A percentile compares a stretch with the other conserved stretches of the same genome.
Evolutionary conservation across 2,113 vertebrate genomes (phyloP).

Genomic region (Dicrurus megarhynchus): DNA sequence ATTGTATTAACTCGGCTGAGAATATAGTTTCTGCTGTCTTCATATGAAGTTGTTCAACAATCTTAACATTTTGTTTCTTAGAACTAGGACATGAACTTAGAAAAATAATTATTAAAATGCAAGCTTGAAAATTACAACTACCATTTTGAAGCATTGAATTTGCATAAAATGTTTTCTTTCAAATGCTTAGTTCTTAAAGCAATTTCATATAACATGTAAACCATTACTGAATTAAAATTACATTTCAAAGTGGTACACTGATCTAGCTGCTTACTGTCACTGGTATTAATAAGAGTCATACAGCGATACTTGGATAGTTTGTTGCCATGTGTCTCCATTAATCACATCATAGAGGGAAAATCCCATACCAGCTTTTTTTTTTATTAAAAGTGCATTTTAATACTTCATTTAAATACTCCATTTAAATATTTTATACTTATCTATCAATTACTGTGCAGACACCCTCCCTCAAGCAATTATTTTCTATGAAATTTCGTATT

Average conservation of each 20-base stretch:
- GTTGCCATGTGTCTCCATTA: background rate
- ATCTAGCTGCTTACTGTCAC: background rate
- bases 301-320: background rate
- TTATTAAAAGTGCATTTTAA: background rate
- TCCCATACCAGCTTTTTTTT: background rate
- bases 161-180: background rate
- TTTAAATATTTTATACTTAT: constrained; percentile 8
- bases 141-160: background rate
- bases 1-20: background rate
- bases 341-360: background rate
- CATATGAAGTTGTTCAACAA: background rate
- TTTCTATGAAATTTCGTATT: background rate
- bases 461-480: background rate
- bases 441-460: background rate
- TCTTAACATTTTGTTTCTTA: background rate
- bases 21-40: background rate
- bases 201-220: background rate
- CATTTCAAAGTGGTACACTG: background rate
- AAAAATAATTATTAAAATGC: background rate
- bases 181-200: background rate
- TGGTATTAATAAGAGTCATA: background rate
- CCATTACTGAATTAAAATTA: background rate
- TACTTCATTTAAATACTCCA: background rate
- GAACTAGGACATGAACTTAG: background rate
- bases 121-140: background rate